Conservation (phyloP, 2,888 invertebrate species). For the Tridacna crocea region DNA sequence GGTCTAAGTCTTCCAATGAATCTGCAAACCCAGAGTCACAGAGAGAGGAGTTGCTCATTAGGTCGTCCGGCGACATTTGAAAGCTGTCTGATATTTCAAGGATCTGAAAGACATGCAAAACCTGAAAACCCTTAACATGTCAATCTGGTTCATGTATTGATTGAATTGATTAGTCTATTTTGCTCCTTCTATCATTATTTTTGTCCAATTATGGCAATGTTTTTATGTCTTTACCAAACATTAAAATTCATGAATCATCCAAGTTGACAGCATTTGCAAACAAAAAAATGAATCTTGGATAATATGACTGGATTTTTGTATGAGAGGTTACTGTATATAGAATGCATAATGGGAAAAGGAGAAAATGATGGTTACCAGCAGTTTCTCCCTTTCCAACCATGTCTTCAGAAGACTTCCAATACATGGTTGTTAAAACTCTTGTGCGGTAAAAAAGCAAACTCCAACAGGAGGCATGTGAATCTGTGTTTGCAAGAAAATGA, state of each 20-base stretch:
- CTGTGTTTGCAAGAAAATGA: neutral
- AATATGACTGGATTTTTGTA: too few relatives aligned
- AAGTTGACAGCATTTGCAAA: too few relatives aligned
- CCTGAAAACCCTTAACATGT: neutral
- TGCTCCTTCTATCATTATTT: neutral
- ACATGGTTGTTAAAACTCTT: neutral
- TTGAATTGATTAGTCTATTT: neutral
- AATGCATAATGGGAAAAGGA: neutral
- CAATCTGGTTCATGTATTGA: neutral
- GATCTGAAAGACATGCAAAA: constrained; percentile 34
- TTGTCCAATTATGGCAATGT: neutral
- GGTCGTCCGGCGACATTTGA: constrained; percentile 43
- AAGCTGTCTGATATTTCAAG: constrained; percentile 28
- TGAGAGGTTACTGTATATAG: neutral
- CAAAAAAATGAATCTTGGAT: too few relatives aligned
- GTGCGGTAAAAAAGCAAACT: neutral
- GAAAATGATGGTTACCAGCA: neutral
- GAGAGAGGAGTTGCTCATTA: constrained; percentile 41
- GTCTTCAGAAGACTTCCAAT: neutral
- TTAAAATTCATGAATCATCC: neutral
- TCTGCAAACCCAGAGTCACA: constrained; percentile 68
- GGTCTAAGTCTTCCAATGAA: constrained; percentile 30
- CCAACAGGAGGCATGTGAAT: neutral
- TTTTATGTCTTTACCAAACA: neutral
- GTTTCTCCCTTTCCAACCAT: neutral